Conservation (phyloP, 2,113 vertebrate species). For the Motacilla alba region DNA sequence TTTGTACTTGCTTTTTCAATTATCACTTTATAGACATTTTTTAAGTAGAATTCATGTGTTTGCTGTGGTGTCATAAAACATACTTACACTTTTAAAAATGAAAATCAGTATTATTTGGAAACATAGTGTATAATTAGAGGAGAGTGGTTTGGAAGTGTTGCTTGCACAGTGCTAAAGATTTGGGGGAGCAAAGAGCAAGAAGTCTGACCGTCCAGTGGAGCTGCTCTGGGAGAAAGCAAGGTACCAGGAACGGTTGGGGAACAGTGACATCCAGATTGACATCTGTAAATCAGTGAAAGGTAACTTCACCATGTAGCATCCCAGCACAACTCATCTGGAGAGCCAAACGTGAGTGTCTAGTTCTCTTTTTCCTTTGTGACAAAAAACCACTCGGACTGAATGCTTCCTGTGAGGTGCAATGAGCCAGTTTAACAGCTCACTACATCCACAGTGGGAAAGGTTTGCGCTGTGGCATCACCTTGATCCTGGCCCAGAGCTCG, state of each 20-base stretch:
- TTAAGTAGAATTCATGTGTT: not conserved
- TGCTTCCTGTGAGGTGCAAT: not conserved
- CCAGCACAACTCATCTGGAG: not conserved
- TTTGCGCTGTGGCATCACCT: not conserved
- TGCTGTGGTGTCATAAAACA: not conserved
- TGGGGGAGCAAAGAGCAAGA: not conserved
- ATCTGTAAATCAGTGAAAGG: not conserved
- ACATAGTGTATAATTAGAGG: not conserved
- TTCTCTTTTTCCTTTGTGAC: not conserved
- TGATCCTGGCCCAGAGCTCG: not conserved
- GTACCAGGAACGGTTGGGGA: not conserved
- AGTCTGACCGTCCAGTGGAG: not conserved
- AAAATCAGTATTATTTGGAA: not conserved
- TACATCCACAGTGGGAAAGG: not conserved
- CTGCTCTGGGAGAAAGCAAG: not conserved
- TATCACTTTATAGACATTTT: not conserved
- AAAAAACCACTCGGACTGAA: not conserved
- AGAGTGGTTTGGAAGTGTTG: not conserved
- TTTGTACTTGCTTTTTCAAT: not conserved
- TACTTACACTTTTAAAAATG: not conserved
- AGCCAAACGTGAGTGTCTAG: not conserved
- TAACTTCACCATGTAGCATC: not conserved
- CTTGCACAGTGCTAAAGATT: not conserved
- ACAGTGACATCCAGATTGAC: not conserved
- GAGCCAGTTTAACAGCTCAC: not conserved